phyloP scores from a whole-genome alignment of 2,113 vertebrate genomes.

The Rhynchopsitta pachyrhyncha region DNA sequence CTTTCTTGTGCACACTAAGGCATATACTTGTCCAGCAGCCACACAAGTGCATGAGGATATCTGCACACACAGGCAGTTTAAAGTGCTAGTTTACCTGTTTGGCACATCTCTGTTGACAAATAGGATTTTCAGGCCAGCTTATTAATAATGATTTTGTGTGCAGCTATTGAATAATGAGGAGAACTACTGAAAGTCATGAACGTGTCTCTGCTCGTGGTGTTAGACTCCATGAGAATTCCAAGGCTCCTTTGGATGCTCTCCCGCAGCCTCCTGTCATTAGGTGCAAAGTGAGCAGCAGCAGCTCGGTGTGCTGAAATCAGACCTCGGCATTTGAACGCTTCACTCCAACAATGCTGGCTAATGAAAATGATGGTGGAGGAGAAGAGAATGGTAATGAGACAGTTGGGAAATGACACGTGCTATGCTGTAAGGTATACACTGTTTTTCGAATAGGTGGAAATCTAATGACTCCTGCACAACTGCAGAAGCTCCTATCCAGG shows the following conservation, averaged over 20 bases:
- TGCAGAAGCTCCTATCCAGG: neutral
- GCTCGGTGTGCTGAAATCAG: neutral
- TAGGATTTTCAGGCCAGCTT: neutral
- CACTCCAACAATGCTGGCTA: conserved; percentile 37
- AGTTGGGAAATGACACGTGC: neutral
- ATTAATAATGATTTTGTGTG: neutral
- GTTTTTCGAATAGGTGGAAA: neutral
- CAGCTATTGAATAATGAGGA: rapidly evolving
- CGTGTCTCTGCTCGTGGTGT: rapidly evolving
- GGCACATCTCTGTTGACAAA: neutral
- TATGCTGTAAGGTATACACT: neutral
- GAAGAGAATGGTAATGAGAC: conserved; percentile 2
- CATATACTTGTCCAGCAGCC: rapidly evolving
- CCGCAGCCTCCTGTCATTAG: rapidly evolving
- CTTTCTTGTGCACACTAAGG: neutral
- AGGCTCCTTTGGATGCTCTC: neutral
- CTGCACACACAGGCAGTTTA: neutral
- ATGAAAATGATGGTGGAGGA: conserved; percentile 18
- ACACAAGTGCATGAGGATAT: rapidly evolving
- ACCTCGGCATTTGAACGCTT: neutral
- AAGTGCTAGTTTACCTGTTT: neutral
- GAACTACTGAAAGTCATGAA: neutral
- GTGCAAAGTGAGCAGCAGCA: neutral
- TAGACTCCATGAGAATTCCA: rapidly evolving
- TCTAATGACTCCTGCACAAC: neutral